Evolutionary conservation across 2,113 vertebrate species (phyloP).

Genomic region (Fregetta grallaria): DNA sequence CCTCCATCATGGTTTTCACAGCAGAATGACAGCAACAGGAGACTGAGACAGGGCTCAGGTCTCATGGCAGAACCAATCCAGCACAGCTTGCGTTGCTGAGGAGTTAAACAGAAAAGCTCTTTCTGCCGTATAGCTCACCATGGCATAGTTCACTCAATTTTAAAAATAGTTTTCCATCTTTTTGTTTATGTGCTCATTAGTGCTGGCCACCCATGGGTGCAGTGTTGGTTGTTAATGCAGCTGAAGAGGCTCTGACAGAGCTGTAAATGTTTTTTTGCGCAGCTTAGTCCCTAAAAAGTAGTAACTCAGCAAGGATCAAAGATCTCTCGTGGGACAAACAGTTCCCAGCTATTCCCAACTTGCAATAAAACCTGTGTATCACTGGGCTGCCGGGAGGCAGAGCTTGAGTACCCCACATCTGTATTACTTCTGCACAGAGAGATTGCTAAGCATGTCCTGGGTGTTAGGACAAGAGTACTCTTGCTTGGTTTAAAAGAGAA

Average conservation of each 20-base stretch:
- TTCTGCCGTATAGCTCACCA: neutral
- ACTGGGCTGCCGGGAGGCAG: neutral
- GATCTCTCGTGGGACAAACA: slow-evolving; percentile 5
- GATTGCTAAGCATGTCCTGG: slow-evolving; percentile 25
- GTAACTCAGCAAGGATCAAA: slow-evolving; percentile 40
- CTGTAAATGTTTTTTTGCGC: neutral
- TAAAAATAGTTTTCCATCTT: neutral
- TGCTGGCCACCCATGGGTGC: neutral
- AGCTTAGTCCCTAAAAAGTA: neutral
- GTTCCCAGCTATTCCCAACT: slow-evolving; percentile 31
- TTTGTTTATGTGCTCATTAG: neutral
- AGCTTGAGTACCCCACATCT: neutral
- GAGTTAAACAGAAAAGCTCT: neutral
- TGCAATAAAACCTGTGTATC: neutral
- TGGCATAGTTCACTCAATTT: neutral
- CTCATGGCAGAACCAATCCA: neutral
- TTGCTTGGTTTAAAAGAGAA: slow-evolving; percentile 14
- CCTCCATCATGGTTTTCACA: neutral
- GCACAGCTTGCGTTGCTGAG: neutral
- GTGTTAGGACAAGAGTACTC: slow-evolving; percentile 20
- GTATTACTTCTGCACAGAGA: neutral
- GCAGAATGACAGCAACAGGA: neutral
- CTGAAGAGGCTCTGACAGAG: slow-evolving; percentile 11
- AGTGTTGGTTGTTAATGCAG: neutral
- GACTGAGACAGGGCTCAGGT: rapidly evolving